Percentiles rank a stretch among this genome's conserved stretches.
phyloP scores from a whole-genome alignment of 2,797 vertebrate species.

The Carapus acus region DNA sequence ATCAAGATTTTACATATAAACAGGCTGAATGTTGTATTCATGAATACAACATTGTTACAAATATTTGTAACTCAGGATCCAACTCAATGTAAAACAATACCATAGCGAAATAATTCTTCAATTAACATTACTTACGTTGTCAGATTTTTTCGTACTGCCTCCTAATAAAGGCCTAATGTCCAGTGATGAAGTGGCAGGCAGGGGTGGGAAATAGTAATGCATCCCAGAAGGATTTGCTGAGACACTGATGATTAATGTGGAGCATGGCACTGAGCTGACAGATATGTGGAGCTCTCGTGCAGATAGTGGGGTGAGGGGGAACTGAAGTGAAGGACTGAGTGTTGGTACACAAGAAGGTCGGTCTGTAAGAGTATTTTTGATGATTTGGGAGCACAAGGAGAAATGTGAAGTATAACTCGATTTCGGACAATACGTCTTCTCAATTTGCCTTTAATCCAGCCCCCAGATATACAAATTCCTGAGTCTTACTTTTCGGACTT shows the following conservation, averaged over 20 bases:
- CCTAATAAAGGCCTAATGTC: conserved; percentile 45
- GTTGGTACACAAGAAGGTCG: background rate
- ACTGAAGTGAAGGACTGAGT: conserved; percentile 3
- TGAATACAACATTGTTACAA: background rate
- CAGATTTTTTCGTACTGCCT: conserved; percentile 51
- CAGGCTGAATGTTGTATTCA: conserved; percentile 5
- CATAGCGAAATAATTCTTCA: background rate
- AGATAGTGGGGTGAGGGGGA: background rate
- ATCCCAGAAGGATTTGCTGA: conserved; percentile 50
- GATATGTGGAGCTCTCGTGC: conserved; percentile 3
- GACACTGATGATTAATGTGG: conserved; percentile 52
- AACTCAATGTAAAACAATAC: conserved; percentile 3
- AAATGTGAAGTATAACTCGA: too few species aligned
- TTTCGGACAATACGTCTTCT: too few species aligned
- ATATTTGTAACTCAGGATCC: background rate
- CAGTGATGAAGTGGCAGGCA: conserved; percentile 41
- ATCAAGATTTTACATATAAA: background rate
- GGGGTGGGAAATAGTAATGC: conserved; percentile 38
- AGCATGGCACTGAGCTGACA: conserved; percentile 12
- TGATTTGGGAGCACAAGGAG: conserved; percentile 1
- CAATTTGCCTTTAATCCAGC: too few species aligned
- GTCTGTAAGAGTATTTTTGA: background rate
- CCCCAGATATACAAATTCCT: too few species aligned
- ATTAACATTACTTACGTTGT: conserved; percentile 40
- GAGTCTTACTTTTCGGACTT: too few species aligned